Percentiles rank a stretch among this genome's conserved stretches.
phyloP scores from a whole-genome alignment of 2,888 invertebrate genomes.

The Malacosoma neustria region DNA sequence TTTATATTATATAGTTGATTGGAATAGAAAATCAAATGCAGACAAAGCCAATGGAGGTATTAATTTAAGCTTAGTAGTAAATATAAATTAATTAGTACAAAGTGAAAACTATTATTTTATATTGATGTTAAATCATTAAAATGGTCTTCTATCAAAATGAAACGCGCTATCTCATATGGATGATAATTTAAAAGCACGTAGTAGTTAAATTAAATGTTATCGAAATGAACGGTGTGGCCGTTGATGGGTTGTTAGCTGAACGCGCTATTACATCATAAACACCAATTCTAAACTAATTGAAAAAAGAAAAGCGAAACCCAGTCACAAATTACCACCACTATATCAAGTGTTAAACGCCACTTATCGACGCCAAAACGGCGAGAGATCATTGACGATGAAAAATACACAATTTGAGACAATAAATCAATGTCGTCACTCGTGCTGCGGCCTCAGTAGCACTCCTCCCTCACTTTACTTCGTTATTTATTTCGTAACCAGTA shows the following conservation, averaged over 20 bases:
- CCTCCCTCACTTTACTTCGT: conserved; percentile 49
- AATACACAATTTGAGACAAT: conserved; percentile 71
- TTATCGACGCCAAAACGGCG: conserved; percentile 66
- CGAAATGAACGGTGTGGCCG: conserved; percentile 25
- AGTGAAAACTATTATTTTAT: not conserved
- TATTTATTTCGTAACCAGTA: conserved; percentile 57
- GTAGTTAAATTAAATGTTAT: conserved; percentile 31
- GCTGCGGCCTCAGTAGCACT: conserved; percentile 25
- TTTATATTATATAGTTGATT: too few relatives aligned
- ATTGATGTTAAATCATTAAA: not conserved
- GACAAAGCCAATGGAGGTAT: too few relatives aligned
- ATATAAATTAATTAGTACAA: too few relatives aligned
- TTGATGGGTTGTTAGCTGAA: conserved; percentile 35
- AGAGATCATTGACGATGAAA: conserved; percentile 61
- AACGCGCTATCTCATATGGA: conserved; percentile 20
- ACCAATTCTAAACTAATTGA: conserved; percentile 67
- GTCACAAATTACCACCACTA: conserved; percentile 71
- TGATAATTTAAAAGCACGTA: conserved; percentile 23
- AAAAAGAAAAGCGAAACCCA: conserved; percentile 58
- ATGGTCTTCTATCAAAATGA: conserved; percentile 14
- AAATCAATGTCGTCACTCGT: conserved; percentile 51
- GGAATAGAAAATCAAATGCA: too few relatives aligned
- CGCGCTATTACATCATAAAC: conserved; percentile 49
- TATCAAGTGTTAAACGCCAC: conserved; percentile 72
- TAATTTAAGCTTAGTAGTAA: too few relatives aligned